Percentiles rank a stretch among this genome's conserved stretches.
These are phyloP conservation scores for Ditula angustiorana DNA, from an alignment of 2,888 invertebrate species.

Conservation along the genomic window DNA sequence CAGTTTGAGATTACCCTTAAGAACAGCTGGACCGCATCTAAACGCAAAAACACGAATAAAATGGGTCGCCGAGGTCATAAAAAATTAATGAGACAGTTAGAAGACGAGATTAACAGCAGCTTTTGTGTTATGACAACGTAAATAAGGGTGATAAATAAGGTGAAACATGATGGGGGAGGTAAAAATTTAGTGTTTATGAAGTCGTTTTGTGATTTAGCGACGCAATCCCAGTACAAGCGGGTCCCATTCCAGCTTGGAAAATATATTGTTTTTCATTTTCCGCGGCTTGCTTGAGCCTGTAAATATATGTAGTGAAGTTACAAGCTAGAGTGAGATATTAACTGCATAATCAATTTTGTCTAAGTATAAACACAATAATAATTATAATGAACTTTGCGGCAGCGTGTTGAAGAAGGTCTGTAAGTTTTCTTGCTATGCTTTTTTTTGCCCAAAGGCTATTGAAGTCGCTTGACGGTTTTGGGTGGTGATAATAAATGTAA, in stretches of 20 bases:
- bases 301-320: too few relatives aligned
- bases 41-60: slow-evolving; percentile 16
- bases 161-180: slow-evolving; percentile 23
- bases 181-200: slow-evolving; percentile 28
- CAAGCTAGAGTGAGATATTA: too few relatives aligned
- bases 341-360: too few relatives aligned
- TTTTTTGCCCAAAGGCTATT: too few relatives aligned
- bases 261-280: neutral
- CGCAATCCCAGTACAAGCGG: slow-evolving; percentile 8
- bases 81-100: slow-evolving; percentile 45
- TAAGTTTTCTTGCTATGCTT: too few relatives aligned
- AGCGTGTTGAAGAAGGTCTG: too few relatives aligned
- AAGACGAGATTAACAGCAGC: slow-evolving; percentile 43
- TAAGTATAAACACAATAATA: too few relatives aligned
- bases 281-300: neutral
- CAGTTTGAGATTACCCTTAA: neutral
- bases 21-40: neutral
- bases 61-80: slow-evolving; percentile 39
- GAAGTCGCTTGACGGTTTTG: too few relatives aligned
- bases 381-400: too few relatives aligned
- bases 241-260: neutral
- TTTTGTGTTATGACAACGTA: slow-evolving; percentile 46
- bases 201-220: slow-evolving; percentile 20
- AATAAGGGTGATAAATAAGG: slow-evolving; percentile 44
- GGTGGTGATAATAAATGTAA: too few relatives aligned